Evolutionary conservation across 2,113 vertebrate genomes (phyloP), one percentile per base, ranked within the genome.

Genomic region (Limanda limanda): DNA sequence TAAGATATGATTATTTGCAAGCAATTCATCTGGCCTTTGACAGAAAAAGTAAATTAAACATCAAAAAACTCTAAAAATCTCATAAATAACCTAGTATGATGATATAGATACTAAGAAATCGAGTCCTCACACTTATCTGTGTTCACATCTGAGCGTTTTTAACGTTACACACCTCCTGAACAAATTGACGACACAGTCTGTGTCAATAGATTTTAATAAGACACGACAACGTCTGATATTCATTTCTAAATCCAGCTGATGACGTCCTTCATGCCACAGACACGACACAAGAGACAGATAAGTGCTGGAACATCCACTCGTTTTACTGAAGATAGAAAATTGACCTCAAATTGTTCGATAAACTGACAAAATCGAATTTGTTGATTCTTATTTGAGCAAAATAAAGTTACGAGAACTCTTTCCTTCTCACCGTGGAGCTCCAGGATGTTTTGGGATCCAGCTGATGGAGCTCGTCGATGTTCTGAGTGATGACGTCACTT

Each of bases 391-490:
- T 18, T 48, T 18, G 15, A 48, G 45, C 1, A 48, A 1, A 48
- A 48, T 15, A 27, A 42, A 42, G 40, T 42, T 3, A 40, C n/a
- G n/a, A n/a, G n/a, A n/a, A n/a, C 9, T 48, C 15, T 21, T 25
- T 21, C 40, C 18, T 54, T 56, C 76, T 84, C 51, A 97, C 98
- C 98, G 0, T 99, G 97, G 66, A 99, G 94, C 90, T 99, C 98
- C 74, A 97, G 87, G 67, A 99, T 89, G 81, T 96, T 95, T 89
- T 94, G 95, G 48, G 97, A 96, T 73, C 98, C 97, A 14, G 98
- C 97, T 90, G 95, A 88, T 99, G 98, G 35, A 99, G 95, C 74
- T 99, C 97, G 12, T 99, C 98, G 0, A 99, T 97, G 72, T 99
- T 99, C 87, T 99, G 97, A 0, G 98, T 99, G 77, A 99, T 93